These are phyloP conservation scores for Micropoecilia bifurca DNA, from an alignment of 2,797 vertebrate genomes.

Conservation along the genomic window DNA sequence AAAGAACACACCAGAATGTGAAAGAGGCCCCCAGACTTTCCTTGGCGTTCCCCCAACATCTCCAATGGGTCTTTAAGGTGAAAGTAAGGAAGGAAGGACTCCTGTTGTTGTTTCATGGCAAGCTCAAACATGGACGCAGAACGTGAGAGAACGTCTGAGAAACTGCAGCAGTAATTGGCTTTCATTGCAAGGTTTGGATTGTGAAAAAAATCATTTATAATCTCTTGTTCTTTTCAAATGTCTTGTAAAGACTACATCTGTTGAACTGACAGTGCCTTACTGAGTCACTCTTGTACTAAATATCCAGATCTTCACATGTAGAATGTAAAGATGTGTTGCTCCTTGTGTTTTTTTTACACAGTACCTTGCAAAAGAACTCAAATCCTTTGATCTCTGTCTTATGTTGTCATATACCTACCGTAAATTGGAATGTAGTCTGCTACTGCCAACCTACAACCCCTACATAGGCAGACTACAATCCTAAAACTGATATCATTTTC, in stretches of 20 bases:
- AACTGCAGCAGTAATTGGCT: constrained; percentile 28
- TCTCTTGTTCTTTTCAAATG: constrained; percentile 3
- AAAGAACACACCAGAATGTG: constrained; percentile 65
- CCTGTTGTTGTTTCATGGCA: constrained; percentile 58
- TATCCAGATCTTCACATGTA: not conserved
- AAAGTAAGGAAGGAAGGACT: constrained; percentile 59
- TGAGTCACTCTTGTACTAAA: not conserved
- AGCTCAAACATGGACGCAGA: constrained; percentile 59
- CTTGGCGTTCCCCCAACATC: constrained; percentile 64
- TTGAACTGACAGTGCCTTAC: not conserved
- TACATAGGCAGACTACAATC: not conserved
- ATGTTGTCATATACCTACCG: not conserved
- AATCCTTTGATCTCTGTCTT: not conserved
- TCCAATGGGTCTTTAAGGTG: constrained; percentile 70
- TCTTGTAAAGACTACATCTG: not conserved
- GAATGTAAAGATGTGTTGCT: not conserved
- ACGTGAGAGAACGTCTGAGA: constrained; percentile 48
- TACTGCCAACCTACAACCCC: not conserved
- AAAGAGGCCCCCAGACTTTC: constrained; percentile 58
- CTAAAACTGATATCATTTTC: not conserved
- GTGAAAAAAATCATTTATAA: constrained; percentile 22
- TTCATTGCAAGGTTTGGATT: constrained; percentile 13
- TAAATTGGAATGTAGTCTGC: not conserved
- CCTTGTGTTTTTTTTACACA: not conserved
- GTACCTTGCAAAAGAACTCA: not conserved